These are phyloP conservation scores for Auanema sp. DNA, from an alignment of 2,888 invertebrate genomes.

Conservation along the genomic window DNA sequence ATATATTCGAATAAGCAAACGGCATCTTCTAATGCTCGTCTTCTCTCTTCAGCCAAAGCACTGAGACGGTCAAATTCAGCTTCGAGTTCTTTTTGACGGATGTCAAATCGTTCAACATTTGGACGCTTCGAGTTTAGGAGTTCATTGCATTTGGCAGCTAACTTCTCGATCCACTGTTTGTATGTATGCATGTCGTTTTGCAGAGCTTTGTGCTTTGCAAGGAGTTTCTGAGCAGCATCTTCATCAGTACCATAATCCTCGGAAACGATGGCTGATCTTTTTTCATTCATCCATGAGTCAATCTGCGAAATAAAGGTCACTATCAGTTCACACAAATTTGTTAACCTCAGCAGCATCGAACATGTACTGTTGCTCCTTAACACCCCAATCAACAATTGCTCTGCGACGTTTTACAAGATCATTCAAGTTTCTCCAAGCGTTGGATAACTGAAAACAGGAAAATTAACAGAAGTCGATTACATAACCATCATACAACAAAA, in stretches of 20 bases:
- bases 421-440: constrained; percentile 66
- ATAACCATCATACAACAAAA: neutral
- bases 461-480: neutral
- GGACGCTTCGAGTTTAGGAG: constrained; percentile 35
- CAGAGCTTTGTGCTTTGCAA: constrained; percentile 87
- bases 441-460: constrained; percentile 39
- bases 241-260: constrained; percentile 83
- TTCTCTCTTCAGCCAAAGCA: constrained; percentile 35
- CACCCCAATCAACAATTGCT: constrained; percentile 74
- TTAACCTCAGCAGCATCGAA: constrained; percentile 57
- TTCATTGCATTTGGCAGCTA: constrained; percentile 40
- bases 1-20: constrained; percentile 88
- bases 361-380: constrained; percentile 79
- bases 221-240: constrained; percentile 84
- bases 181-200: constrained; percentile 58
- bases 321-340: neutral
- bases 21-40: constrained; percentile 79
- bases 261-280: constrained; percentile 79
- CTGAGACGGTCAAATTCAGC: constrained; percentile 47
- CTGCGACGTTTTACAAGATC: constrained; percentile 40
- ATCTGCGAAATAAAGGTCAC: constrained; percentile 68
- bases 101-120: constrained; percentile 42
- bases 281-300: constrained; percentile 88
- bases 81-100: constrained; percentile 50
- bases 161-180: constrained; percentile 47